Base-by-base conservation (phyloP, 2,797 vertebrate genomes). In the Coreius guichenoti region DNA sequence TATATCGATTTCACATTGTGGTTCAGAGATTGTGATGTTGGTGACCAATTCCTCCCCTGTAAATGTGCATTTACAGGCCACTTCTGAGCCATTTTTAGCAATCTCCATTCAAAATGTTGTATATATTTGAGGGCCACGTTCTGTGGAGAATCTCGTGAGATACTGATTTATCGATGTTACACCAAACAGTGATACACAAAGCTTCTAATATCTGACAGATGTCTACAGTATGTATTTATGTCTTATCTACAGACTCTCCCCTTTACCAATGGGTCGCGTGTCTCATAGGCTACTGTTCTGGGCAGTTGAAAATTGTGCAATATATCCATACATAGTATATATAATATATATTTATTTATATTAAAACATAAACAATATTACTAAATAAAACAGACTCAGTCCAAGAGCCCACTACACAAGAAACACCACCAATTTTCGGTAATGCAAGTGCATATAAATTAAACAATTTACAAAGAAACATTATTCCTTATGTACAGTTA, bases 361-460 rank as follows among this genome's bases (percentile, higher is more conserved):
- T 92, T 88, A 89, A 83, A 87, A 88, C 78, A 88, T 91, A 92
- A 94, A 89, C 85, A 88, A 85, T 92, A 93, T 93, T 95, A 95
- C 91, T 93, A 93, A 91, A 93, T 95, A 96, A 96, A 95, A 94
- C 92, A 95, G 97, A 97, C 97, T 98, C 97, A 94, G 93, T 96
- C 94, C 92, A 95, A 95, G 97, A 98, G 97, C 95, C 95, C 97
- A 96, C 96, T 97, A 98, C 96, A 96, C 95, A 93, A 95, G 95
- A 96, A 90, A 96, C 98, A 96, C 96, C 94, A 96, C 97, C 97
- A 90, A 95, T 95, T 95, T 94, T 94, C 96, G 98, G 97, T 96
- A 95, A 98, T 96, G 98, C 96, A 96, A 97, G 96, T 98, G 96
- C 95, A 97, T 99, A 98, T 99, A 99, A 99, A 99, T 99, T 98